A percentile compares a stretch with the other conserved stretches of the same genome.
These are phyloP conservation scores for Zaprionus africanus DNA, from an alignment of 1,140 invertebrate genomes.

Conservation along the genomic window DNA sequence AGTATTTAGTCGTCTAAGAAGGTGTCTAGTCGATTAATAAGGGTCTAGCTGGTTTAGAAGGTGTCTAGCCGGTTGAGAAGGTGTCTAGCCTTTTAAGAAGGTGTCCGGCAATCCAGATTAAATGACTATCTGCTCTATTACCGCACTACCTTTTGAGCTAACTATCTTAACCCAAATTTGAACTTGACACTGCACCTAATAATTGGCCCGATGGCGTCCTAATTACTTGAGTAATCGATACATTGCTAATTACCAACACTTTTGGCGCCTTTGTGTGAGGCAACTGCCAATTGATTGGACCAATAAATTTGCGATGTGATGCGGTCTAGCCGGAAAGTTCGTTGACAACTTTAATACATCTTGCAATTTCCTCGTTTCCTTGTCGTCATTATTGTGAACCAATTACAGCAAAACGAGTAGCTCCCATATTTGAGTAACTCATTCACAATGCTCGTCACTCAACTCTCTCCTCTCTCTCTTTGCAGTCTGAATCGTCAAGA, in stretches of 20 bases:
- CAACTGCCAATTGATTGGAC: conserved; percentile 26
- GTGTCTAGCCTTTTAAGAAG: neutral
- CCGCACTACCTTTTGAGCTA: fast-evolving
- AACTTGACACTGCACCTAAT: conserved; percentile 21
- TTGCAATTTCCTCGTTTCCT: conserved; percentile 10
- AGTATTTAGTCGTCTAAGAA: too few species aligned
- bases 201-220: neutral
- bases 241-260: conserved; percentile 32
- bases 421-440: conserved; percentile 32
- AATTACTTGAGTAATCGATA: conserved; percentile 8
- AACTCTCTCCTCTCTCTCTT: neutral
- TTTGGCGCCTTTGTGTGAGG: conserved; percentile 16
- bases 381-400: conserved; percentile 5
- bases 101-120: neutral
- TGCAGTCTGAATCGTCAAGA: conserved; percentile 60
- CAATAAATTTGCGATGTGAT: conserved; percentile 18
- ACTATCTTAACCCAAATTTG: neutral
- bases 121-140: neutral
- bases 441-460: conserved; percentile 36
- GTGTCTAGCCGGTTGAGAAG: neutral
- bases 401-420: conserved; percentile 9
- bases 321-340: conserved; percentile 26
- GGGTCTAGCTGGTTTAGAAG: too few species aligned
- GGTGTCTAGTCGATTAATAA: too few species aligned
- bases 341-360: conserved; percentile 26